Base-by-base conservation (phyloP, 2,797 vertebrate species). In the Parauchenoglanis ngamensis region DNA sequence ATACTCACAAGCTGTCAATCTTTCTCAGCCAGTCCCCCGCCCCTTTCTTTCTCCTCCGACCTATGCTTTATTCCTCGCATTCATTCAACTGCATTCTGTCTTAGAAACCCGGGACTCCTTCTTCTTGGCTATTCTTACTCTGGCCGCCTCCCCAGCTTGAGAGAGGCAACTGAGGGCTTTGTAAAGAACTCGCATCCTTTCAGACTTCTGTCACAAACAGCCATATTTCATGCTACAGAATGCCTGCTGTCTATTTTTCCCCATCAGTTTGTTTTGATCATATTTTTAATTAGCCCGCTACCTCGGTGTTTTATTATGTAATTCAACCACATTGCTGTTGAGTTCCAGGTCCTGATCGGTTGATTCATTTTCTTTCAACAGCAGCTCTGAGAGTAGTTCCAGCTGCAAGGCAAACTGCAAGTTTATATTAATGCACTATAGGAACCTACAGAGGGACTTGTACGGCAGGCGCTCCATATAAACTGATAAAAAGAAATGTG, bases 1-100 rank as follows among this genome's bases (percentile, higher is more conserved):
- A 86, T 91, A 94, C 95, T 96, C 95, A 94, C 94, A 92, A 92
- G 89, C 94, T 95, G 95, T 95, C 95, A 96, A 95, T 96, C 95
- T 93, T 93, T 92, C 81, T 49, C 87, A 0, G 90, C 93, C 92
- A 95, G 94, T 94, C 94, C 28, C 59, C 93, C 91, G 52, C 92
- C 94, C 93, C 93, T 88, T 93, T 89, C 91, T 93, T 93, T 93
- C 89, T 90, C 90, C 84, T 35, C 23, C 23, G 52, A 73, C 85
- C 88, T 78, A 89, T 88, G 89, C 84, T 90, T 89, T 87, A 88
- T 76, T 65, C 77, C 78, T 57, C 86, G 91, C 88, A 87, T 94
- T 93, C 93, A 94, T 94, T 94, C 94, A 94, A 92, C 92, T 91
- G 91, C 92, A 92, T 91, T 90, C 89, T 88, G 86, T 86, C 89